Evolutionary conservation across 1,140 invertebrate genomes (phyloP).

Genomic region (Liolophura sinensis): DNA sequence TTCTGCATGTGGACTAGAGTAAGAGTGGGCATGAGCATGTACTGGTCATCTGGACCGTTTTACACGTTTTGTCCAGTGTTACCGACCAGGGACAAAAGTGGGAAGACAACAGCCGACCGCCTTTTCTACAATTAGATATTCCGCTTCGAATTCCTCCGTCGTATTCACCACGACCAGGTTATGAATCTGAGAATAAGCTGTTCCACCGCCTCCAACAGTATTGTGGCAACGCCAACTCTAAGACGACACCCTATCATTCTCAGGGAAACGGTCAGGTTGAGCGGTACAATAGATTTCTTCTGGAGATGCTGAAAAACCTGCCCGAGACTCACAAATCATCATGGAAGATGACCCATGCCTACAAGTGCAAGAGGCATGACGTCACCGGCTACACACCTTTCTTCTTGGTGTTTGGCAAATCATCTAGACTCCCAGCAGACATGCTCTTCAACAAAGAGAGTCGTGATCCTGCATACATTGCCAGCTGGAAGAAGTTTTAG

Average conservation of each 20-base stretch:
- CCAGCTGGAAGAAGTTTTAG: no score
- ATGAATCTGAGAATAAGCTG: constrained; percentile 24
- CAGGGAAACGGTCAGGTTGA: constrained; percentile 16
- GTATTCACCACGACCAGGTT: constrained; percentile 27
- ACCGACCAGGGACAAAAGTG: constrained; percentile 19
- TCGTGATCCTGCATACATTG: no score
- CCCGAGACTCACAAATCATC: no score
- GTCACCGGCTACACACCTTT: constrained; percentile 16
- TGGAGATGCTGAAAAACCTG: no score
- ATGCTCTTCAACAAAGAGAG: no score
- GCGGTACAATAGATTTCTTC: no score
- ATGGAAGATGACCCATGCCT: constrained; percentile 11
- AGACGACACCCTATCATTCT: constrained; percentile 23
- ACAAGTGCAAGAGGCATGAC: constrained; percentile 30
- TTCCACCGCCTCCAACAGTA: constrained; percentile 13
- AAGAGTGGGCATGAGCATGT: constrained; percentile 29
- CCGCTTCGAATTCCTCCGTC: constrained; percentile 17
- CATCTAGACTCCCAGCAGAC: constrained; percentile 19
- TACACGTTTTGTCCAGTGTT: constrained; percentile 24
- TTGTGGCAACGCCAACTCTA: constrained; percentile 8
- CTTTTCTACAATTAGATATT: constrained; percentile 23
- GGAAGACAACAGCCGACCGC: constrained; percentile 17
- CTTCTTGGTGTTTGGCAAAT: constrained; percentile 14
- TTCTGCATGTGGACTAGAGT: constrained; percentile 18
- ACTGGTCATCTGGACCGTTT: constrained; percentile 35